Evolutionary conservation across 2,888 invertebrate genomes (phyloP).

Genomic region (Chydorus sphaericus): DNA sequence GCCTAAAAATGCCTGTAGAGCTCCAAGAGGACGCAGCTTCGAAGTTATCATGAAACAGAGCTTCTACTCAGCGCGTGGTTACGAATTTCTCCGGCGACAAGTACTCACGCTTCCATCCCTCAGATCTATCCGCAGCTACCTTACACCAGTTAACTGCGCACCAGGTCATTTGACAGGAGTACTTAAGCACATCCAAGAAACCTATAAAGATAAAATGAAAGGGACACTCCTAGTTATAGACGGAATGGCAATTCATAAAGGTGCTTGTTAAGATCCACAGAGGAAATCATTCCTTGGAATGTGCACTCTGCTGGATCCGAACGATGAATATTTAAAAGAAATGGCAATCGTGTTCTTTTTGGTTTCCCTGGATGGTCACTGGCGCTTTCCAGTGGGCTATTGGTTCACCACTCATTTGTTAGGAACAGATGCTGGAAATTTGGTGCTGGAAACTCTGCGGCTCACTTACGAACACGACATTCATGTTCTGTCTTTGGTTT

Average conservation of each 20-base stretch:
- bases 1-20: too few species aligned
- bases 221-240: neutral
- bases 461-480: neutral
- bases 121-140: neutral
- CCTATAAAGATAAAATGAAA: neutral
- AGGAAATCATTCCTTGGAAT: neutral
- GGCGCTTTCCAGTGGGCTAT: neutral
- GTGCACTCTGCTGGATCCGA: neutral
- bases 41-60: too few species aligned
- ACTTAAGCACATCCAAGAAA: neutral
- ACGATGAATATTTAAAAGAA: neutral
- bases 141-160: neutral
- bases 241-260: neutral
- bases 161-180: neutral
- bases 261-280: neutral
- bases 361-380: neutral
- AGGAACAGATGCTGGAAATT: neutral
- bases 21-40: too few species aligned
- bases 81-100: too few species aligned
- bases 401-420: neutral
- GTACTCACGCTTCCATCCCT: too few species aligned
- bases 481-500: neutral
- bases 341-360: neutral
- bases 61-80: too few species aligned
- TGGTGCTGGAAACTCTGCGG: neutral